Evolutionary conservation across 1,140 invertebrate genomes (phyloP).

Genomic region (Apis mellifera): Amel_HAv3.1 CM009935.2:4390501-4391000

Average conservation of each 20-base stretch:
- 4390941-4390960: neutral
- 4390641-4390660: neutral
- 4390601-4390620: too few species aligned
- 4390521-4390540: too few species aligned
- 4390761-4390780: neutral
- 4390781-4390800: constrained; percentile 29
- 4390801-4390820: constrained; percentile 4
- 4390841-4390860: constrained; percentile 33
- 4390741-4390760: neutral
- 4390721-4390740: neutral
- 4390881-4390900: constrained; percentile 19
- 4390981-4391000: neutral
- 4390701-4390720: neutral
- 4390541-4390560: too few species aligned
- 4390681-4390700: neutral
- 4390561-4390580: too few species aligned
- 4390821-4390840: constrained; percentile 31
- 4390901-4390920: constrained; percentile 21
- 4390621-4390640: neutral
- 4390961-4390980: constrained; percentile 2
- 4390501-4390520: too few species aligned
- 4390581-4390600: too few species aligned
- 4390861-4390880: constrained; percentile 34
- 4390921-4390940: neutral
- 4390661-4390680: neutral